Percentiles rank a stretch among this genome's conserved stretches.
phyloP scores from a whole-genome alignment of 2,797 vertebrate genomes.

The Falco naumanni region DNA sequence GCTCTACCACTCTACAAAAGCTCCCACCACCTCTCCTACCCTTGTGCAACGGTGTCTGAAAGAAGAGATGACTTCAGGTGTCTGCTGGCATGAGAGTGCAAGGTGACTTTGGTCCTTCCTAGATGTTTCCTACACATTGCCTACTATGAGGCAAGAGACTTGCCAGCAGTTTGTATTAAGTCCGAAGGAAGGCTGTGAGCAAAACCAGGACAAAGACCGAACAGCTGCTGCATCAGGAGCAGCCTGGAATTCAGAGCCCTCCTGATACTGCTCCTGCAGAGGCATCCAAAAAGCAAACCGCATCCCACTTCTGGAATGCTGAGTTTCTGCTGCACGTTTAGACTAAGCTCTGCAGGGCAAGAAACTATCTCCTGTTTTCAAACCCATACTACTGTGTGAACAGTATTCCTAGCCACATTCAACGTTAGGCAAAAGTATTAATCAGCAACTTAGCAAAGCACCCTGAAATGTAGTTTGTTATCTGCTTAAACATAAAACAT shows the following conservation, averaged over 20 bases:
- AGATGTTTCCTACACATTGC: background rate
- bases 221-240: background rate
- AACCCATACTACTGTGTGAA: background rate
- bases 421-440: background rate
- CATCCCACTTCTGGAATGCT: background rate
- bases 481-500: background rate
- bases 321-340: background rate
- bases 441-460: background rate
- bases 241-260: background rate
- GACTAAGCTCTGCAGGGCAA: background rate
- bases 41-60: background rate
- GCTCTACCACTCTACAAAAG: background rate
- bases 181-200: background rate
- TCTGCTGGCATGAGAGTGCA: rapidly evolving
- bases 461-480: background rate
- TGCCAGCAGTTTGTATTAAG: background rate
- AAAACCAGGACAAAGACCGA: background rate
- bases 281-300: background rate
- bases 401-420: background rate
- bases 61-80: background rate
- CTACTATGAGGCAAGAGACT: background rate
- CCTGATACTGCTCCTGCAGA: background rate
- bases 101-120: background rate
- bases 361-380: background rate
- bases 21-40: background rate